Evolutionary conservation across 2,113 vertebrate species (phyloP).

Genomic region (Pseudolaguvia tuberculata): DNA sequence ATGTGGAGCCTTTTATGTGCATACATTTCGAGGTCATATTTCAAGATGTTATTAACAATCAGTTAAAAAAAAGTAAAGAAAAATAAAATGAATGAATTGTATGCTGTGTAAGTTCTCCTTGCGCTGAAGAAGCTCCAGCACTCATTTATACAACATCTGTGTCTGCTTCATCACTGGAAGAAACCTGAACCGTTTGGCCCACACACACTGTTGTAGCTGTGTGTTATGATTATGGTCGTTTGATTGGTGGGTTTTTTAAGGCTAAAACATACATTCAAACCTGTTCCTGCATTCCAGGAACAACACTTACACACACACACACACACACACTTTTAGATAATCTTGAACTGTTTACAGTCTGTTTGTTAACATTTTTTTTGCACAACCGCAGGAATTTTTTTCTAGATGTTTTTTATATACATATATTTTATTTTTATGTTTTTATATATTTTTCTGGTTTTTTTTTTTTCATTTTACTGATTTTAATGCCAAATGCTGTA

Average conservation of each 20-base stretch:
- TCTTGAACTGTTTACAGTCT: neutral
- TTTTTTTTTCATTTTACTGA: neutral
- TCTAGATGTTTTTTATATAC: neutral
- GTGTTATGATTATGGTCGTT: neutral
- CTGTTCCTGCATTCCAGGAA: neutral
- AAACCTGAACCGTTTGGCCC: neutral
- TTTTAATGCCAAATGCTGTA: neutral
- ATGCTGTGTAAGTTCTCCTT: no score
- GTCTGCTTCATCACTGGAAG: neutral
- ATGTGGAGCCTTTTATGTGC: neutral
- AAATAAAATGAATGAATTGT: no score
- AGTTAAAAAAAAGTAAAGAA: no score
- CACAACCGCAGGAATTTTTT: neutral
- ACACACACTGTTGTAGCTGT: neutral
- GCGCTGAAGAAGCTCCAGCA: neutral
- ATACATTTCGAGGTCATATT: no score
- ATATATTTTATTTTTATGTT: neutral
- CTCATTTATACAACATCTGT: neutral
- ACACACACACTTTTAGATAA: no score
- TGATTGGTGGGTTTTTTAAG: neutral
- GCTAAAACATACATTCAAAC: neutral
- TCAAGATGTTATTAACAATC: no score
- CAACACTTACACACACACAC: neutral
- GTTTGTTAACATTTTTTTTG: neutral
- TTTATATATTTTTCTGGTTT: neutral